Percentiles rank a stretch among this genome's conserved stretches.
Conservation (phyloP, 2,797 vertebrate species). For the Pachyuromys duprasi region DNA sequence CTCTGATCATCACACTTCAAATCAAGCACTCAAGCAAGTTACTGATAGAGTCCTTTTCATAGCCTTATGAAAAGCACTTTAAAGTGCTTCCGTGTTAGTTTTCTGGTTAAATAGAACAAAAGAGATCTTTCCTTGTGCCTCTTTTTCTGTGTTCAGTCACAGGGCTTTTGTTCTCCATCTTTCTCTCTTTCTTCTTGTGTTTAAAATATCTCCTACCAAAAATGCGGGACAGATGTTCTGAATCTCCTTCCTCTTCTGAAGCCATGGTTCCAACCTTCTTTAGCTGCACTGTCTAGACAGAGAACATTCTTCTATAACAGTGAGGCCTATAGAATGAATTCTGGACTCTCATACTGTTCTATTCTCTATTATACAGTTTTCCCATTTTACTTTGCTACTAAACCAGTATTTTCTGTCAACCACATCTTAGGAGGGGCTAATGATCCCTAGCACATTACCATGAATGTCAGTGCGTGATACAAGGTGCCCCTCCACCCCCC, state of each 20-base stretch:
- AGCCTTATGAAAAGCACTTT: no score
- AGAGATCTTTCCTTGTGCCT: background rate
- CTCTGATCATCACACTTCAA: background rate
- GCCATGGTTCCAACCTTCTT: background rate
- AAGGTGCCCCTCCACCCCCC: no score
- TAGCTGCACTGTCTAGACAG: background rate
- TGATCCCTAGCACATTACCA: background rate
- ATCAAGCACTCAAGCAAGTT: background rate
- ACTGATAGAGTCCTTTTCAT: background rate
- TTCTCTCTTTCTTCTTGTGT: background rate
- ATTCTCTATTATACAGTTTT: background rate
- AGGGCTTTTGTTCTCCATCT: background rate
- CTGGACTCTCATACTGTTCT: background rate
- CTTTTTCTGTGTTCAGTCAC: background rate
- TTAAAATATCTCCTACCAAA: background rate
- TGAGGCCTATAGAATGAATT: background rate
- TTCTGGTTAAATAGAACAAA: background rate
- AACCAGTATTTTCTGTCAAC: background rate
- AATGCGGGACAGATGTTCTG: background rate
- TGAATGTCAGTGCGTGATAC: background rate
- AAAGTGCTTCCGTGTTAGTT: background rate
- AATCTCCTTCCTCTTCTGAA: background rate
- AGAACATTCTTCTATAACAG: background rate
- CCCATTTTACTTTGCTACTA: background rate
- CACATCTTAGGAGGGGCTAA: background rate